Conservation (phyloP, 2,797 vertebrate species). For the Peromyscus melanophrys region DNA sequence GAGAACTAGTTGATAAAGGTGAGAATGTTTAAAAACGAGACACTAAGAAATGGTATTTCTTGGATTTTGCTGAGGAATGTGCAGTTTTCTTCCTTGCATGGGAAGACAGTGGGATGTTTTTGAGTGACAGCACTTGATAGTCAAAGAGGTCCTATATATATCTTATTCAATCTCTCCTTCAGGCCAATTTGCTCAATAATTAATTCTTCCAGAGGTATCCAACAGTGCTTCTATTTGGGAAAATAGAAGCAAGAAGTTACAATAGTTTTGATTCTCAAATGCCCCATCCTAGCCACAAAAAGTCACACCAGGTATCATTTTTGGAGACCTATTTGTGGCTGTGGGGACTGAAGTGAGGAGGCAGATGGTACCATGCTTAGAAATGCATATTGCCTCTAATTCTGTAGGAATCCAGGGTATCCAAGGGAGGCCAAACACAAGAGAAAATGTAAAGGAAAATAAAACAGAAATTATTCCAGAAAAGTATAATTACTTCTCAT, state of each 20-base stretch:
- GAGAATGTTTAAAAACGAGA: constrained; percentile 16
- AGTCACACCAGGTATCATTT: not conserved
- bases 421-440: not conserved
- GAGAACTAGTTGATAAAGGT: not conserved
- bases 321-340: not conserved
- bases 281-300: not conserved
- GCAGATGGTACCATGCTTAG: not conserved
- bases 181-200: constrained; percentile 26
- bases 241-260: not conserved
- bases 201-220: constrained; percentile 18
- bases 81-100: not conserved
- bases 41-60: not conserved
- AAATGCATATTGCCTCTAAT: constrained; percentile 25
- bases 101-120: constrained; percentile 32
- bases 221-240: not conserved
- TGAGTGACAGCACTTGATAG: not conserved
- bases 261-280: not conserved
- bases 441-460: constrained; percentile 62
- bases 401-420: not conserved
- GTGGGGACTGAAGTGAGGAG: not conserved
- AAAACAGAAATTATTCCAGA: not conserved
- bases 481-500: constrained; percentile 14
- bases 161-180: constrained; percentile 33
- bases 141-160: not conserved
- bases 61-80: not conserved